phyloP scores from a whole-genome alignment of 2,797 vertebrate genomes.

The Malurus leucopterus region DNA sequence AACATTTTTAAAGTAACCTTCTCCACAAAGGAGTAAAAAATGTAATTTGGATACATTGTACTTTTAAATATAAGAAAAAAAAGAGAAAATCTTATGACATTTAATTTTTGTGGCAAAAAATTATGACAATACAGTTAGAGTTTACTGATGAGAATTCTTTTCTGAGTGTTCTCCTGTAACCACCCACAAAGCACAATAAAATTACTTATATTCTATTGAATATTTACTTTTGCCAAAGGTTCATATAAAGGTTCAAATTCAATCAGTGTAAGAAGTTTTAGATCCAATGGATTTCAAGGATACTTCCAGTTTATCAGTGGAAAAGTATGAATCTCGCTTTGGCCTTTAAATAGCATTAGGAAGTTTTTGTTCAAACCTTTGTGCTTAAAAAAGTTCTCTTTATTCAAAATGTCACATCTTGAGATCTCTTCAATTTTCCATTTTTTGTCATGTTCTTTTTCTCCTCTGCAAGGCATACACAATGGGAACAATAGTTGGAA shows the following conservation, averaged over 20 bases:
- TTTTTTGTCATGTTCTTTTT: background rate
- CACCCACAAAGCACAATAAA: background rate
- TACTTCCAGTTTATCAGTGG: background rate
- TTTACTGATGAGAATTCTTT: background rate
- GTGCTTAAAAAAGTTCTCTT: background rate
- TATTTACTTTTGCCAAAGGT: background rate
- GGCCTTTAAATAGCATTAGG: background rate
- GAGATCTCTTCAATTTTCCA: background rate
- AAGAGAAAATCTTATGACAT: background rate
- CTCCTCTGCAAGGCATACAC: background rate
- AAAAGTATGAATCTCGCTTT: background rate
- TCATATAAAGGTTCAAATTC: slow-evolving; percentile 9
- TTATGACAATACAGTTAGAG: background rate
- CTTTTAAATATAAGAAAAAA: background rate
- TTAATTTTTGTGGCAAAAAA: background rate
- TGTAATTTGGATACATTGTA: background rate
- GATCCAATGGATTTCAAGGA: background rate
- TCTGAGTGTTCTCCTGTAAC: background rate
- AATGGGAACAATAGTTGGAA: background rate
- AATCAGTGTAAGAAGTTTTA: background rate
- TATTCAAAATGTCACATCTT: background rate
- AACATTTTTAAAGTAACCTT: background rate
- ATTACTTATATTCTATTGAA: background rate
- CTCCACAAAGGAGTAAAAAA: slow-evolving; percentile 2
- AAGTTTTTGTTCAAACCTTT: background rate